Percentiles rank a stretch among this genome's conserved stretches.
These are phyloP conservation scores for Lycaena phlaeas DNA, from an alignment of 2,888 invertebrate species.

Conservation along the genomic window DNA sequence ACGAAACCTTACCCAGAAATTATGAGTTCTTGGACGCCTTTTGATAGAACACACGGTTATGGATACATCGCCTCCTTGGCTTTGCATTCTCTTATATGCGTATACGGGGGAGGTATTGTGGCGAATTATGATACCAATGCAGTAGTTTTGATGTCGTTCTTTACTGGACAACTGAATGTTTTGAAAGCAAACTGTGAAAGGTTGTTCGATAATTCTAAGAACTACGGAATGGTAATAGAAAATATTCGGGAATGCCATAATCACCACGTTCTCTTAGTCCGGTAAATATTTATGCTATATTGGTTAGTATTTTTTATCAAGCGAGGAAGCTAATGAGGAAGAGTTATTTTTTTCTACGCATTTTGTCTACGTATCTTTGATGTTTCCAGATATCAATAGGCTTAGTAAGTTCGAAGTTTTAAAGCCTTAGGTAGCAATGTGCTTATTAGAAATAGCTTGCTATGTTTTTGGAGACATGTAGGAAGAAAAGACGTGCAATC, in stretches of 20 bases:
- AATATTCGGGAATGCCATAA: constrained; percentile 40
- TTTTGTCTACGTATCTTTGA: too few relatives aligned
- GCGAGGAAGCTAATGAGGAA: too few relatives aligned
- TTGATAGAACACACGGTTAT: constrained; percentile 36
- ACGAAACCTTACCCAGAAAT: constrained; percentile 45
- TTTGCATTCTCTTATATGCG: constrained; percentile 37
- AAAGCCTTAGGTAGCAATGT: too few relatives aligned
- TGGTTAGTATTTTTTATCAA: too few relatives aligned
- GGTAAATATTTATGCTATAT: constrained; percentile 31
- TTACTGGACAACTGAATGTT: constrained; percentile 48
- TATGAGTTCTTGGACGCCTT: constrained; percentile 54
- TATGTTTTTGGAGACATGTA: too few relatives aligned
- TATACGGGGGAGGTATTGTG: constrained; percentile 54
- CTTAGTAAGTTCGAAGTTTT: too few relatives aligned
- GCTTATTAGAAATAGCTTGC: too few relatives aligned
- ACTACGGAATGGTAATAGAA: constrained; percentile 27
- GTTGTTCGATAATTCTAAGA: constrained; percentile 29
- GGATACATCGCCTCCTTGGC: constrained; percentile 39
- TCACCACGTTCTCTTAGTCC: constrained; percentile 40
- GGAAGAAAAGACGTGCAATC: too few relatives aligned
- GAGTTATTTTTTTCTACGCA: too few relatives aligned
- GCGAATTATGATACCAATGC: constrained; percentile 53
- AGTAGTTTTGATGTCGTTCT: constrained; percentile 52
- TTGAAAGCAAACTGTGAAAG: constrained; percentile 38
- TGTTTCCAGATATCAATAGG: too few relatives aligned